Evolutionary conservation across 2,888 invertebrate species (phyloP), one percentile per base, ranked within the genome.

Genomic region (Alviniconcha strummeri): DNA sequence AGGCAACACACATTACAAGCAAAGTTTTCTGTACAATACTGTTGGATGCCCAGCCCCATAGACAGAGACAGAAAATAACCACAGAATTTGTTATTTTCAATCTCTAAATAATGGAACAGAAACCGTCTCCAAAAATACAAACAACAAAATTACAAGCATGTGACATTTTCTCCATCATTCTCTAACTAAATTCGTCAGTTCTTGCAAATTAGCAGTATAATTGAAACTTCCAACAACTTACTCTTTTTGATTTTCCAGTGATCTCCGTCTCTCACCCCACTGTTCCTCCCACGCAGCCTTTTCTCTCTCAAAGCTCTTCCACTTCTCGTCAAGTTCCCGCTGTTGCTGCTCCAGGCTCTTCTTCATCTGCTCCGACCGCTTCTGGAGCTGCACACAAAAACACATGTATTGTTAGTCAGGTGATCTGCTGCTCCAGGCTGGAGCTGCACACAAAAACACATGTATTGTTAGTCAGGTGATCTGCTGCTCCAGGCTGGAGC

Each of bases 311-410:
- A 98, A 97, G 85, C 96, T 96, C 88, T 96, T 96, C 92, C 97
- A 95, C 90, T 97, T 96, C 90, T 98, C 98, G 88, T 98, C 98
- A 91, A 98, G 94, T 94, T 98, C 98, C 89, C 96, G 96, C 90
- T 97, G 96, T 94, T 98, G 98, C 92, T 97, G 96, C 93, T 98
- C 98, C 88, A 97, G 95, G 81, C 96, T 95, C 89, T 95, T 95
- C 91, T 95, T 95, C 96, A 95, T 96, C 94, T 95, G 96, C 94
- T 98, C 98, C 93, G 98, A 98, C 89, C 98, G 96, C 93, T 97
- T 96, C 92, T 97, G 97, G 91, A 98, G 94, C 91, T 92, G 84
- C 17, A 84, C 81, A 74, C 57, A 80, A 11, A 75, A 80, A 76
- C 9, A 8, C 36, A 19, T 9, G 72, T 1, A 72, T 3, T 72